Evolutionary conservation across 2,797 vertebrate genomes (phyloP), one percentile per base, ranked within the genome.

Genomic region (Sebastes minor): DNA sequence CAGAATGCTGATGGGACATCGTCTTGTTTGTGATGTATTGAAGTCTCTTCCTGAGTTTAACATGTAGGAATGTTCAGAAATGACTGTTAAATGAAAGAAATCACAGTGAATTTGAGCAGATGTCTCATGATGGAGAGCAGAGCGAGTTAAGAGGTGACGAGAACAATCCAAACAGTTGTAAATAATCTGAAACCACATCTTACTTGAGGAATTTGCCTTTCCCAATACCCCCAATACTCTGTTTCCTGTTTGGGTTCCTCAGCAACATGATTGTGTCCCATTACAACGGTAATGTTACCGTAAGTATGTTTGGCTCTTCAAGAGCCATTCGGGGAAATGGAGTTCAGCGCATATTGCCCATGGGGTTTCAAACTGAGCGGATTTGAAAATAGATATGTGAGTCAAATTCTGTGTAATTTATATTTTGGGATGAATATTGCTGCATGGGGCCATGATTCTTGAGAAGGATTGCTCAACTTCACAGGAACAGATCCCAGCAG

Each of bases 191-290:
- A 83, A 80, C 38, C 62, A 42, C 69, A 80, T 69, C 63, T 74
- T 30, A 52, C n/a, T 62, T 49, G 12, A 74, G 71, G 66, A 88
- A 84, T 83, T 28, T 80, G 27, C 0, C 25, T 80, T 87, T 76
- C 69, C 28, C n/a, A 76, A 70, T 49, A 80, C 52, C 64, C 79
- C 52, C 18, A 66, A 52, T 42, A 68, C 28, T n/a, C 56, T 13
- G 30, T 77, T 89, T 91, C 78, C 69, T 80, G 83, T 89, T 85
- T 86, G 63, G 80, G 70, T 78, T 70, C 52, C 75, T n/a, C 53
- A 60, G 75, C 49, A 78, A 81, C 75, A 28, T 71, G 27, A 64
- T 33, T 84, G 77, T 74, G 78, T 78, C 46, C 71, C 55, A 72
- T 78, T 83, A 76, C 42, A 65, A 71, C 2, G 27, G 46, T 35